phyloP scores from a whole-genome alignment of 2,113 vertebrate genomes.

The Sialia sialis region DNA sequence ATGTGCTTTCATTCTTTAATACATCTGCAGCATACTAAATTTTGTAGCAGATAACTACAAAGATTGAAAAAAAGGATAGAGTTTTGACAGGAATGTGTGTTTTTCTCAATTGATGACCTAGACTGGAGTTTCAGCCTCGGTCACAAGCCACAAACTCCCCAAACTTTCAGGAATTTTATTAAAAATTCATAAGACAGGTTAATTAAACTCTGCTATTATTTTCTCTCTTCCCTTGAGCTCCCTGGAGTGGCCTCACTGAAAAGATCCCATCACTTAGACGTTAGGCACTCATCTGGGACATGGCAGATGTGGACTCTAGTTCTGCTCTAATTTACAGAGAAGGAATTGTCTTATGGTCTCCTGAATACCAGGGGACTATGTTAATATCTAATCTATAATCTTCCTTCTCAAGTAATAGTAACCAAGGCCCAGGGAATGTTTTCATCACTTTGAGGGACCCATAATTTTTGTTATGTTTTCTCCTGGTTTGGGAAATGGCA shows the following conservation, averaged over 20 bases:
- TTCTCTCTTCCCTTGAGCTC: neutral
- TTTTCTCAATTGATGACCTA: neutral
- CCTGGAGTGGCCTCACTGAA: neutral
- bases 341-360: neutral
- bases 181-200: neutral
- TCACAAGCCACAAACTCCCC: neutral
- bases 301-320: neutral
- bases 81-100: neutral
- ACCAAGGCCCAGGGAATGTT: neutral
- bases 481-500: neutral
- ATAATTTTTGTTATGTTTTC: neutral
- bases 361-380: neutral
- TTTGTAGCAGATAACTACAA: neutral
- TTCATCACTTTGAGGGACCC: neutral
- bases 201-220: neutral
- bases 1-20: neutral
- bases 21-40: neutral
- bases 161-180: neutral
- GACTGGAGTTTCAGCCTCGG: neutral
- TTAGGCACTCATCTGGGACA: neutral
- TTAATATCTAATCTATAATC: neutral
- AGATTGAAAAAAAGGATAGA: neutral
- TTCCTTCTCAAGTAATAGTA: neutral
- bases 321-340: neutral
- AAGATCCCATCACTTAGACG: neutral